These are phyloP conservation scores for Empidonax traillii DNA, from an alignment of 2,113 vertebrate species.

Conservation along the genomic window DNA sequence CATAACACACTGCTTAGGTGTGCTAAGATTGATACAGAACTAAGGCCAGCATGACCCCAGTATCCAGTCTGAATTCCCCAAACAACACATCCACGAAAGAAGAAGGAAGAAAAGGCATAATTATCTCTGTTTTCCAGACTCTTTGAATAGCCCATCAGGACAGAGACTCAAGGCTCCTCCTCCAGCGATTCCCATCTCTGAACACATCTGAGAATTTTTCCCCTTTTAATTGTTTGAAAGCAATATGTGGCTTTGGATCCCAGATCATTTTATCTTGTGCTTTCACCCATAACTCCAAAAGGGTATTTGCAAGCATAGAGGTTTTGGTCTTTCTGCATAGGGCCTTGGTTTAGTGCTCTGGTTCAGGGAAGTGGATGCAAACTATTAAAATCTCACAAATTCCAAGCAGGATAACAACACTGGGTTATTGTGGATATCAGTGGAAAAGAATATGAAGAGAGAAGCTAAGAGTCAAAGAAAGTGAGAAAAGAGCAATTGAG, in stretches of 20 bases:
- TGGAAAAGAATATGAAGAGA: neutral
- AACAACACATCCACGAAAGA: neutral
- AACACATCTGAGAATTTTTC: neutral
- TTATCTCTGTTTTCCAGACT: neutral
- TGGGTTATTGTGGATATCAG: neutral
- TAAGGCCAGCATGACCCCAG: accelerated
- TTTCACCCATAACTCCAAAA: neutral
- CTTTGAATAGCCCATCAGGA: neutral
- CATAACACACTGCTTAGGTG: accelerated
- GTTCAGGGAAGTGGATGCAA: neutral
- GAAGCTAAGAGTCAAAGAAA: neutral
- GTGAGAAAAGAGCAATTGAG: neutral
- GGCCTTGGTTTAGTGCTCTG: neutral
- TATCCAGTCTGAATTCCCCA: neutral
- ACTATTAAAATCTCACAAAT: neutral
- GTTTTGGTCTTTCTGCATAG: neutral
- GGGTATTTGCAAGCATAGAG: neutral
- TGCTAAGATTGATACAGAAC: neutral
- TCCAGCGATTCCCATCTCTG: neutral
- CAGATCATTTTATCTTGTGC: neutral
- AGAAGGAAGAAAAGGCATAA: neutral
- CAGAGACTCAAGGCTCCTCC: neutral
- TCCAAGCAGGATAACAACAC: neutral
- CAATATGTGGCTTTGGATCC: neutral
- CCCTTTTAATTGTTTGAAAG: neutral